Conservation (phyloP, 1,140 invertebrate genomes). For the Calephelis nemesis region DNA sequence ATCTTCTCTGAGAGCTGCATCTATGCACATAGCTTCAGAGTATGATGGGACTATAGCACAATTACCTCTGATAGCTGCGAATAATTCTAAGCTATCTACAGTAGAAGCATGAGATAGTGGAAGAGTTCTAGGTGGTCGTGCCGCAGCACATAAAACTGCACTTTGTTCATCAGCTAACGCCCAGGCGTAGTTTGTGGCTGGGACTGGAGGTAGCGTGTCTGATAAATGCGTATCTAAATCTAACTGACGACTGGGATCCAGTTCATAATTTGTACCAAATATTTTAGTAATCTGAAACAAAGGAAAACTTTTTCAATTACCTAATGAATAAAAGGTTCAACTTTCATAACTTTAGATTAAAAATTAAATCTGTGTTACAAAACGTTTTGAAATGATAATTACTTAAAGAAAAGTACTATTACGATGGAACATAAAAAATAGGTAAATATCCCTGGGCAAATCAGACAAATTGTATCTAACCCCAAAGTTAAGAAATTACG, state of each 20-base stretch:
- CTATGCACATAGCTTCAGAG: slow-evolving; percentile 81
- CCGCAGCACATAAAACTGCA: slow-evolving; percentile 79
- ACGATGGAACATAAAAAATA: too few relatives aligned
- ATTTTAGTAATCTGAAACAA: slow-evolving; percentile 83
- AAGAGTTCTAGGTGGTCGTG: slow-evolving; percentile 86
- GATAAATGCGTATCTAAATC: slow-evolving; percentile 74
- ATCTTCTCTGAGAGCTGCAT: slow-evolving; percentile 68
- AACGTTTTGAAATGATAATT: too few relatives aligned
- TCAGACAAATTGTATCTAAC: too few relatives aligned
- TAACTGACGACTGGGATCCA: slow-evolving; percentile 68
- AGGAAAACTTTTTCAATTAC: neutral
- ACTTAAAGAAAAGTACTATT: too few relatives aligned
- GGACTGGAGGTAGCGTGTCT: slow-evolving; percentile 70
- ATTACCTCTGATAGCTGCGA: slow-evolving; percentile 72
- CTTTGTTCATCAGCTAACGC: slow-evolving; percentile 81
- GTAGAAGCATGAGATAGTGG: slow-evolving; percentile 81
- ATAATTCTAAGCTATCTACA: slow-evolving; percentile 67
- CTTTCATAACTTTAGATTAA: too few relatives aligned
- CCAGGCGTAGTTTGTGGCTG: slow-evolving; percentile 61
- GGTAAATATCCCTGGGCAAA: too few relatives aligned
- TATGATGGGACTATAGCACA: slow-evolving; percentile 81
- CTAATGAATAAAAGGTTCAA: neutral
- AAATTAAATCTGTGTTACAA: too few relatives aligned
- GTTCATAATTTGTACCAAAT: slow-evolving; percentile 85
- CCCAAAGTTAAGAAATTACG: too few relatives aligned